These are phyloP conservation scores for Polypterus senegalus DNA, from an alignment of 2,113 vertebrate genomes.

Conservation along the genomic window DNA sequence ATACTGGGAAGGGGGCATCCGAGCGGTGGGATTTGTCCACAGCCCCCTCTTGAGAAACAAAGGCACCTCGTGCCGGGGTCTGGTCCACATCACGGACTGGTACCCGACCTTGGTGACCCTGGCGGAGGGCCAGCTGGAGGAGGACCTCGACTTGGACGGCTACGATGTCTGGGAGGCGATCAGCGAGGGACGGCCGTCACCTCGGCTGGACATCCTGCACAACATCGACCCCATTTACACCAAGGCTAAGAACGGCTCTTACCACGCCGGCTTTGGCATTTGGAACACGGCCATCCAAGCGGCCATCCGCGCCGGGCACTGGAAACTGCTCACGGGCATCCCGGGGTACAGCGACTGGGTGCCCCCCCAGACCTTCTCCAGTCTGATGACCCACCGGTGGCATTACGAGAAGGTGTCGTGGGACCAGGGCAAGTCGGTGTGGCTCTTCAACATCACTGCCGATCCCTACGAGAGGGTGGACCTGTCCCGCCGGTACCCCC, in stretches of 20 bases:
- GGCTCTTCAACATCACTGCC: conserved; percentile 92
- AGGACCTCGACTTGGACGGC: conserved; percentile 75
- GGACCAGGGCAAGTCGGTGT: conserved; percentile 77
- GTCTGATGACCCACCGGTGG: conserved; percentile 64
- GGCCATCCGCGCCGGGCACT: conserved; percentile 78
- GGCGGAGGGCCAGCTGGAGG: conserved; percentile 76
- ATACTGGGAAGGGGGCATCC: conserved; percentile 91
- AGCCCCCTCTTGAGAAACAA: conserved; percentile 78
- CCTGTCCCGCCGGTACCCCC: conserved; percentile 66
- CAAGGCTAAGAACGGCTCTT: conserved; percentile 83
- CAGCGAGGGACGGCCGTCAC: conserved; percentile 80
- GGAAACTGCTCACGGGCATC: conserved; percentile 88
- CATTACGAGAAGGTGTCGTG: conserved; percentile 73
- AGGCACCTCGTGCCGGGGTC: conserved; percentile 69
- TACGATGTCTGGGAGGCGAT: conserved; percentile 94
- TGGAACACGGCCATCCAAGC: conserved; percentile 93
- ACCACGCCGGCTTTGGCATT: conserved; percentile 80
- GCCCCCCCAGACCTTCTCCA: conserved; percentile 84
- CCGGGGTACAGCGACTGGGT: conserved; percentile 93
- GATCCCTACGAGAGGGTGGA: conserved; percentile 90
- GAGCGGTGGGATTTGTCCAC: conserved; percentile 88
- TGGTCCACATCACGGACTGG: conserved; percentile 96
- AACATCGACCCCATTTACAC: conserved; percentile 92
- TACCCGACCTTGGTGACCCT: conserved; percentile 84
- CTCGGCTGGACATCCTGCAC: conserved; percentile 84